Evolutionary conservation across 2,113 vertebrate species (phyloP).

Genomic region (Anas platyrhynchos): DNA sequence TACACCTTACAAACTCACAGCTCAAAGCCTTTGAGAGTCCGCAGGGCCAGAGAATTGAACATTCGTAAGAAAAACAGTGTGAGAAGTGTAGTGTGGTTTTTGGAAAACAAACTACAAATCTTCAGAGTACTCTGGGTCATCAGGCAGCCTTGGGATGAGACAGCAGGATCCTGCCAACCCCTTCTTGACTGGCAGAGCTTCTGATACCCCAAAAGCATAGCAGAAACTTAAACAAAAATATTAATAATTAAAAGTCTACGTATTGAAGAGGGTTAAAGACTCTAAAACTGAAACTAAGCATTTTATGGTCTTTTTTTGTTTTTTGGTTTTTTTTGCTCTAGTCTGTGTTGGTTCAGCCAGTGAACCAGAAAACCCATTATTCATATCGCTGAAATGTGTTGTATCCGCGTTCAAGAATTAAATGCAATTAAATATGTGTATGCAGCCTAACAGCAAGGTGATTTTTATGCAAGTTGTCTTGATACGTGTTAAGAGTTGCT

Average conservation of each 20-base stretch:
- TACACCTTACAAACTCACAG: background rate
- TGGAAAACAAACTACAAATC: background rate
- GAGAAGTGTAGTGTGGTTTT: background rate
- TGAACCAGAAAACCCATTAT: background rate
- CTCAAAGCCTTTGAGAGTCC: background rate
- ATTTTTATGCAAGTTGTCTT: conserved; percentile 38
- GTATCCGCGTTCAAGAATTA: background rate
- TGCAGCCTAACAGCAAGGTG: conserved; percentile 44
- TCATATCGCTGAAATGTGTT: background rate
- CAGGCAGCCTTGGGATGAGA: background rate
- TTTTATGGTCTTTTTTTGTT: background rate
- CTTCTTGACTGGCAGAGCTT: background rate
- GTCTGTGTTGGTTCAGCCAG: background rate
- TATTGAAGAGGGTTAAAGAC: background rate
- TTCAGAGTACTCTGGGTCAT: background rate
- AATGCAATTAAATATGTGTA: conserved; percentile 45
- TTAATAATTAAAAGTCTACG: background rate
- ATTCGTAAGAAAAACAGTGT: background rate
- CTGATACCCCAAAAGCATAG: background rate
- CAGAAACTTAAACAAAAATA: background rate
- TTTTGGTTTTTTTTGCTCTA: too few species aligned
- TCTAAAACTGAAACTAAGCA: background rate
- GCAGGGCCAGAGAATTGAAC: background rate
- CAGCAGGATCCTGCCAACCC: background rate
- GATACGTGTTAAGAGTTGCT: conserved; percentile 4